Percentiles rank a stretch among this genome's conserved stretches.
Conservation (phyloP, 92 coral and sea anemone species). For the Zoanthus sociatus region DNA sequence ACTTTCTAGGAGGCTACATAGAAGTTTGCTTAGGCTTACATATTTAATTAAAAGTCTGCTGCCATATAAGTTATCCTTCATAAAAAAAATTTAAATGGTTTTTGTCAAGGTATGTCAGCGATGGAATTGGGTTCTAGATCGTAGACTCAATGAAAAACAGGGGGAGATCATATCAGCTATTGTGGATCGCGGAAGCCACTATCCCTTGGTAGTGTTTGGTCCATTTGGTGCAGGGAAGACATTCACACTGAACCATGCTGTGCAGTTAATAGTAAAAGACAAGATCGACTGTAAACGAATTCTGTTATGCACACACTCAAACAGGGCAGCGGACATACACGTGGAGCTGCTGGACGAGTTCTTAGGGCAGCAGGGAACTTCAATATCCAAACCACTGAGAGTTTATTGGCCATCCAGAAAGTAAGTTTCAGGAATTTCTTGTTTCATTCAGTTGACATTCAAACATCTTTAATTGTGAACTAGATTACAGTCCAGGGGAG, state of each 20-base stretch:
- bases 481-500: background rate
- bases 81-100: background rate
- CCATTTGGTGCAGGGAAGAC: conserved; percentile 99
- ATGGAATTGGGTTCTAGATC: conserved; percentile 52
- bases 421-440: conserved; percentile 4
- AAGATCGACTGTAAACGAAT: conserved; percentile 74
- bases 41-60: too few relatives aligned
- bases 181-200: conserved; percentile 54
- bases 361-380: conserved; percentile 38
- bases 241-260: conserved; percentile 84
- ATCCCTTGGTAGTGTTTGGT: conserved; percentile 91
- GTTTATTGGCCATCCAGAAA: conserved; percentile 48
- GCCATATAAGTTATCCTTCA: too few relatives aligned
- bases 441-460: background rate
- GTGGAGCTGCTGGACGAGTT: conserved; percentile 73
- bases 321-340: conserved; percentile 94
- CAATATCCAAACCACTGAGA: conserved; percentile 57
- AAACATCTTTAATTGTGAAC: background rate
- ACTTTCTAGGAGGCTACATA: too few relatives aligned
- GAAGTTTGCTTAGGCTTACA: too few relatives aligned
- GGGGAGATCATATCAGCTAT: conserved; percentile 64
- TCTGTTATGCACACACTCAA: conserved; percentile 92
- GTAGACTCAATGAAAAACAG: conserved; percentile 68
- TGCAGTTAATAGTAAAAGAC: conserved; percentile 69
- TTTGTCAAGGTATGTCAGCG: background rate